Base-by-base conservation (phyloP, 35 echinoderm and acorn worm genomes). In the Strongylocentrotus purpuratus region DNA sequence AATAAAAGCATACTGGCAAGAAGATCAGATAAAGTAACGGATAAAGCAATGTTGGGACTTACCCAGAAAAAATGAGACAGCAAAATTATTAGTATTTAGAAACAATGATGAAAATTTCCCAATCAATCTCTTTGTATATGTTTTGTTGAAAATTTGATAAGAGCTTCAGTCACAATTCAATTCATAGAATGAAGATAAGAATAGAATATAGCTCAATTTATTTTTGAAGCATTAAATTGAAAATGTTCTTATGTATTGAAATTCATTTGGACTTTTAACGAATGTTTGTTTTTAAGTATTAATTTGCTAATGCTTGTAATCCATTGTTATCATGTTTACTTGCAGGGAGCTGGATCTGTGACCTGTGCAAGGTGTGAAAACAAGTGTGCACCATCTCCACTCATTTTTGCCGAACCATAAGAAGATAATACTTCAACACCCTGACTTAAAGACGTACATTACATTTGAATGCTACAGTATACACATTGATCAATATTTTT, bases 261-360 rank as follows among this genome's bases (percentile, higher is more conserved):
- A n/a, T n/a, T n/a, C n/a, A n/a, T n/a, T n/a, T n/a, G n/a, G n/a
- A 41, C 0, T 41, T 41, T 41, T 41, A 41, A 41, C 0, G 35
- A 41, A 41, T 41, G 35, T 41, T 41, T 41, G 35, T 78, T 7
- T 78, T 78, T 78, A 18, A 28, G 25, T 8, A n/a, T n/a, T n/a
- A n/a, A n/a, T 22, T 2, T 71, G 61, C 17, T 78, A 4, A 78
- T 78, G 3, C 65, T 28, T 78, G 25, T n/a, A 22, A 78, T 78
- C 28, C 22, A n/a, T 7, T 78, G 6, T n/a, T 88, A 35, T 52
- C 28, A 10, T 65, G 33, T 94, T 95, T 48, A 15, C 95, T 95
- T 96, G 46, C 86, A 99, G 98, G 98, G 70, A 98, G 96, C 87
- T 99, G 98, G 98, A 96, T 97, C 61, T 99, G 98, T 94, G 95